Base-by-base conservation (phyloP, 2,888 invertebrate genomes). In the Protodeltote pygarga region DNA sequence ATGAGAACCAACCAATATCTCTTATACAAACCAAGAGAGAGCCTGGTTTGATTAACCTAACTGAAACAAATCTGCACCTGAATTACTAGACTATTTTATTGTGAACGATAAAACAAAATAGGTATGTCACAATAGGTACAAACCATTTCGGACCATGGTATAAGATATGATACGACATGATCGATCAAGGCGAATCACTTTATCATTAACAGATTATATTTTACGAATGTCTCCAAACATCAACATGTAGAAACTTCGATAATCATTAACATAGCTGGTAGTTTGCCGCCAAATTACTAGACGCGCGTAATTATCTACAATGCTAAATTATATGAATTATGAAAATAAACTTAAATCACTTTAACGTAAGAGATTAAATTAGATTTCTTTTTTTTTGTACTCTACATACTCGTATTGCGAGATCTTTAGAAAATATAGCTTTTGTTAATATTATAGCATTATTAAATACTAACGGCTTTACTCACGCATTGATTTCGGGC, bases 171-270 rank as follows among this genome's bases (percentile, higher is more conserved):
- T 41, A 38, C 42, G 13, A 45, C 35, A 39, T 17, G 8, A 14
- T 2, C 47, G 52, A 64, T 53, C 65, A 64, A 61, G 65, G 57
- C 39, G 17, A 61, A 47, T n/a, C 10, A 52, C 52, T 52, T n/a
- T 64, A 52, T 65, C 48, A 46, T 54, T 35, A 35, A 60, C 41
- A 47, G 52, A 60, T 60, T 47, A 52, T 17, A 55, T 16, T 49
- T 3, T 17, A 47, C 34, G 10, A 47, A 38, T 52, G 41, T 31
- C 44, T 39, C 24, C 25, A 15, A 46, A 25, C 5, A 29, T 4
- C 13, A 27, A 6, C 8, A 5, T 34, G 50, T 51, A 17, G 48
- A 31, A 42, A 38, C 31, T 40, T 50, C 35, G 17, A 27, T 5
- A n/a, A 33, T 21, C 21, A 20, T 25, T 28, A 13, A 9, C 14